phyloP scores from a whole-genome alignment of 1,140 invertebrate genomes.

The Drosophila tani region DNA sequence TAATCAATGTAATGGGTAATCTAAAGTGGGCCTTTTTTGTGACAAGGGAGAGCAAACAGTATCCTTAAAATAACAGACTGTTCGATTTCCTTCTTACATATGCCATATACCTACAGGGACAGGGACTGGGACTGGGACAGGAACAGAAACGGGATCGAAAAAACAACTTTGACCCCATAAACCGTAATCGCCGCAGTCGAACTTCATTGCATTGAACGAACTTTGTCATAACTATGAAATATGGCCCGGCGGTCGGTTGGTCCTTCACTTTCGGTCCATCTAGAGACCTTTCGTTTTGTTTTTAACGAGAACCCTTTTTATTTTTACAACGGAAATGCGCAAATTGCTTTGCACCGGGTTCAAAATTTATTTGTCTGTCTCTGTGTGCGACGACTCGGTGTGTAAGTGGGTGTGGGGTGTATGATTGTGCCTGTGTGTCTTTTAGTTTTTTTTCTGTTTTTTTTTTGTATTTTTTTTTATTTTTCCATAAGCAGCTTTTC shows the following conservation, averaged over 20 bases:
- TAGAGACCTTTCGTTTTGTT: constrained; percentile 64
- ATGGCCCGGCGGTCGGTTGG: constrained; percentile 45
- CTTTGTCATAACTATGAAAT: constrained; percentile 77
- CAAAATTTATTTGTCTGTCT: constrained; percentile 65
- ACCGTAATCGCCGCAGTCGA: constrained; percentile 27
- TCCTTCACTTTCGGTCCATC: constrained; percentile 49
- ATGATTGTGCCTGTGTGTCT: constrained; percentile 57
- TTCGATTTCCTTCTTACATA: constrained; percentile 19
- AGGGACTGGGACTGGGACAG: too few relatives aligned
- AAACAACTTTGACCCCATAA: constrained; percentile 14
- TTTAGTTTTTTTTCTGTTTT: constrained; percentile 37
- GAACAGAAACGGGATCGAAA: not conserved
- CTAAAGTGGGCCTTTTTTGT: not conserved
- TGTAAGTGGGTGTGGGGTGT: constrained; percentile 11
- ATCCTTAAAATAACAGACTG: constrained; percentile 17
- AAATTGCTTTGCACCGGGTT: constrained; percentile 80
- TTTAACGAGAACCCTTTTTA: constrained; percentile 79
- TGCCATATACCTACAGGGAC: not conserved
- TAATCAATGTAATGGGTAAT: not conserved
- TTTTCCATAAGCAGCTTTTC: constrained; percentile 80
- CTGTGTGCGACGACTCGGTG: not conserved
- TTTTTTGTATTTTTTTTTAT: constrained; percentile 62
- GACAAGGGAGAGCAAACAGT: not conserved
- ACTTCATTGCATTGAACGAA: constrained; percentile 66
- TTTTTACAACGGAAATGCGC: constrained; percentile 81